Base-by-base conservation (phyloP, 1,140 invertebrate species). In the Atopsyche davidsoni region DNA sequence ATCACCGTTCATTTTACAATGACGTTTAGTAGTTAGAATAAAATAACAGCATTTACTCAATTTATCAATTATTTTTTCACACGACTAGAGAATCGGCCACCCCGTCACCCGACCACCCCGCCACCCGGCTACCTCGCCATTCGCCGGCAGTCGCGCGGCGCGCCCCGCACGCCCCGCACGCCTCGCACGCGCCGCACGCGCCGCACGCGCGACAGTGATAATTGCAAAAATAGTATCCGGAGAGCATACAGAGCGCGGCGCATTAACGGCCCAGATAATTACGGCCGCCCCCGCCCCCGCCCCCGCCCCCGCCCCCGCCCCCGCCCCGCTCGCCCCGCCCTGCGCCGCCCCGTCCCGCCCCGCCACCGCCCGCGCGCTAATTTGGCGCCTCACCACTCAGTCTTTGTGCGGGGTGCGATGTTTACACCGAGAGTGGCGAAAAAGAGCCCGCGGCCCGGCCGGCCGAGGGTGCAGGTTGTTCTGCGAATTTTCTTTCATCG, bases 191-290 rank as follows among this genome's bases (percentile, higher is more conserved):
- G 13, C 41, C 19, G 19, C 24, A 18, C 14, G 17, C 14, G 17
- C 18, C 31, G 21, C 24, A 43, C 46, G 50, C 46, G 42, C 34
- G 39, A 46, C 34, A 46, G 50, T 52, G 45, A 55, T 46, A 51
- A 51, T 43, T 51, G 46, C 53, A 47, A 56, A 56, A 56, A 46
- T 56, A 50, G 48, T 50, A 45, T 35, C 25, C 48, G 53, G 42
- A 46, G 19, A 31, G 44, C 53, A 51, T 56, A 56, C 53, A 56
- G 51, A 56, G 47, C 35, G 52, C 11, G 25, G 24, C 21, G 42
- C 42, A 51, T 56, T 56, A 56, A 56, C 48, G 43, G 48, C 44
- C 40, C 43, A 47, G 48, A 51, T 56, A 56, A 56, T 56, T 56
- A 56, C 48, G 46, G 38, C 7, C 38, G 38, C 4, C 14, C 38